Evolutionary conservation across 2,113 vertebrate genomes (phyloP).

Genomic region (Rafetus swinhoei): DNA sequence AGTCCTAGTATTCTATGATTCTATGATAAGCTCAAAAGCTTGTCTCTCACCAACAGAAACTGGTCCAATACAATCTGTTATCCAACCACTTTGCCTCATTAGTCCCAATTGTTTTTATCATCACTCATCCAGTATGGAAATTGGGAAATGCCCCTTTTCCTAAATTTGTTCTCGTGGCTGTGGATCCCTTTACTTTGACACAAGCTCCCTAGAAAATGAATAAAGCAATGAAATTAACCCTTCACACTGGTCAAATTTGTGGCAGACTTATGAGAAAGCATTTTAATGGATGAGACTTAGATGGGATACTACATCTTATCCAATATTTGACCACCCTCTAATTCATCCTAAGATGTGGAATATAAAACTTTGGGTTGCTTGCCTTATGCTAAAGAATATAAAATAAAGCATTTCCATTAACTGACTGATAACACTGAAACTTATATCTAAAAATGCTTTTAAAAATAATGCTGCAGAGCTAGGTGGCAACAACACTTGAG

Average conservation of each 20-base stretch:
- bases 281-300: not conserved
- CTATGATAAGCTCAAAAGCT: not conserved
- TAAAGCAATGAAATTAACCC: not conserved
- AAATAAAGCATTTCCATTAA: not conserved
- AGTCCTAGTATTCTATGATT: too few relatives aligned
- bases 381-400: not conserved
- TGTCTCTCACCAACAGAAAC: not conserved
- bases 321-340: not conserved
- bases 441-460: not conserved
- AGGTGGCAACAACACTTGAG: not conserved
- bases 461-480: not conserved
- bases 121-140: not conserved
- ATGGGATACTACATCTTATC: not conserved
- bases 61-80: not conserved
- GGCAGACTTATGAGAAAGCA: not conserved
- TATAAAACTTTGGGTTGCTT: not conserved
- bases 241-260: not conserved
- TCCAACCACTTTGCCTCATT: not conserved
- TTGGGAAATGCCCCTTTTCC: not conserved
- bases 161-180: not conserved
- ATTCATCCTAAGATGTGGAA: not conserved
- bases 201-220: too few relatives aligned
- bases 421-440: not conserved
- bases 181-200: not conserved
- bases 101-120: not conserved